Evolutionary conservation across 2,888 invertebrate species (phyloP).

Genomic region (Crocallis elinguaria): DNA sequence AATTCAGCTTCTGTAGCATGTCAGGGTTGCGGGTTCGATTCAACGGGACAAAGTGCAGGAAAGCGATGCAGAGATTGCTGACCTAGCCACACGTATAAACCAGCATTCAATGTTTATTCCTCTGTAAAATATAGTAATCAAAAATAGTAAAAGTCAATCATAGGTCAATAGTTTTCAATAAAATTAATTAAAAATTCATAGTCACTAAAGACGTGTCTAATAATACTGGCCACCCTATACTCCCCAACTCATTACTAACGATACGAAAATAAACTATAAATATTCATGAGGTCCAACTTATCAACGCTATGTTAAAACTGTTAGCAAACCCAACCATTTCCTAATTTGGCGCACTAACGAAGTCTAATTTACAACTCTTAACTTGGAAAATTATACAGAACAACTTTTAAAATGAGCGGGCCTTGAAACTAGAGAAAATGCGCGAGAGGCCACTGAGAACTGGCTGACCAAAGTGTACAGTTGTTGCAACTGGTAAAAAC

Average conservation of each 20-base stretch:
- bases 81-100: no score
- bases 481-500: conserved; percentile 44
- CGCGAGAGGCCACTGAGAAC: conserved; percentile 55
- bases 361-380: conserved; percentile 52
- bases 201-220: no score
- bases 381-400: conserved; percentile 54
- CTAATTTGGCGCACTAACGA: conserved; percentile 33
- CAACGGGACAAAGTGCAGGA: no score
- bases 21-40: no score
- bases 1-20: no score
- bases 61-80: no score
- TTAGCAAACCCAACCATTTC: conserved; percentile 12
- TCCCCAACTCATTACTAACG: background rate
- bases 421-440: conserved; percentile 68
- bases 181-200: no score
- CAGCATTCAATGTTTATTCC: no score
- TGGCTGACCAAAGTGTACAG: conserved; percentile 57
- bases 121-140: no score
- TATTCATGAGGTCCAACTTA: conserved; percentile 22
- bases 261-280: conserved; percentile 5
- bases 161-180: no score
- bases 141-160: no score
- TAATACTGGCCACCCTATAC: no score
- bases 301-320: conserved; percentile 14
- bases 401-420: conserved; percentile 46